Evolutionary conservation across 2,888 invertebrate genomes (phyloP), one percentile per base, ranked within the genome.

Genomic region (Eupithecia dodoneata): DNA sequence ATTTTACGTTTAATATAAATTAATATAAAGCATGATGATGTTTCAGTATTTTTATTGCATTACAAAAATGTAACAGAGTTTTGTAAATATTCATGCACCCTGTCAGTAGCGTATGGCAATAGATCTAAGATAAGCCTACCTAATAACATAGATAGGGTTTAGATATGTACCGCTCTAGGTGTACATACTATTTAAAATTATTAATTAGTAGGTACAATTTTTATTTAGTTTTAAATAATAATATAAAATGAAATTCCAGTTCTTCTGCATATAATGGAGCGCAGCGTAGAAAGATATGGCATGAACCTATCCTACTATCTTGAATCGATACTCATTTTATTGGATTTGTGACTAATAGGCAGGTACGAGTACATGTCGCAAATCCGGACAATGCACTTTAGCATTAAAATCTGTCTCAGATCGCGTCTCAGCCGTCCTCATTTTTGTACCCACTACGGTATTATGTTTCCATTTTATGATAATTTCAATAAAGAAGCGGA

Each of bases 401-500:
- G 47, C 76, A 76, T 80, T 75, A 79, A 30, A 79, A 77, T 72
- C 66, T 73, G 63, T 66, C 70, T 63, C 30, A 18, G 47, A 55
- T 78, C 79, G 76, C 73, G 79, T 77, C 79, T 75, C 45, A 71
- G 70, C 72, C 70, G 73, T 78, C 73, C 78, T 72, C 52, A 77
- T 74, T 81, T 80, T 80, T 81, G 81, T 78, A 75, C 73, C 78
- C 75, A 76, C 76, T 52, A 65, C 73, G 72, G 77, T 79, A 79
- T 76, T 76, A 77, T 79, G 78, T 78, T 79, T 74, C 74, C 73
- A 79, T 82, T 83, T 83, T 82, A 83, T 82, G 80, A 82, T 82
- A 81, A 82, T 83, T 82, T 83, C 80, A 81, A 83, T 82, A 83
- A 81, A 73, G 81, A 80, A 82, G 76, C 79, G 77, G 78, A 83